Evolutionary conservation across 2,113 vertebrate species (phyloP), one percentile per base, ranked within the genome.

Genomic region (Dendrocopos noguchii): DNA sequence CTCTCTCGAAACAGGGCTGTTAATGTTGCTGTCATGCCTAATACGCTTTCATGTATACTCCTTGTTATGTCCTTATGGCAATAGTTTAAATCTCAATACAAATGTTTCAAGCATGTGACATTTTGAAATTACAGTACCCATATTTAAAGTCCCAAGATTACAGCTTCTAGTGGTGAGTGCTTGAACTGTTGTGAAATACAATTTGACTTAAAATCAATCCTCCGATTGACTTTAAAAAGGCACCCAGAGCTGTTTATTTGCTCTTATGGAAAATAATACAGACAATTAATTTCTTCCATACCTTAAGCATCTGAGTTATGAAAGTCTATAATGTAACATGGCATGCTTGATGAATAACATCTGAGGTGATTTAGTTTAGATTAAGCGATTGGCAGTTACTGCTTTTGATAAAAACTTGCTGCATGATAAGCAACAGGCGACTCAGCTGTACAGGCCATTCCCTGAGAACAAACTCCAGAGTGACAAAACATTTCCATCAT

Each of bases 201-300:
- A 95, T 96, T 95, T 93, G 94, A 97, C 95, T 96, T 97, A 97
- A 98, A 98, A 97, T 97, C 97, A 95, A 96, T 96, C 76, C 78
- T 95, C 84, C 11, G 3, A 93, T 44, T 89, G 90, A 95, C 78
- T 94, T 94, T 84, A 34, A 94, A 96, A 89, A 93, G 75, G 77
- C 50, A 92, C 39, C 81, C 21, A 81, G 46, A 34, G 66, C 50
- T 91, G 77, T 94, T 95, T 96, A 94, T 95, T 96, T 96, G 87
- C 79, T 94, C 93, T 92, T 94, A 92, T 84, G 88, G 84, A 95
- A 81, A 91, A 91, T 87, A 93, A 95, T 93, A 89, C 84, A 53
- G 79, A 84, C 91, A 94, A 94, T 90, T 97, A 97, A 93, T 89
- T 93, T 90, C 34, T 84, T 93, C 93, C 92, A 82, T 89, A 94